Conservation (phyloP, 2,797 vertebrate species). For the Cryptoprocta ferox region DNA sequence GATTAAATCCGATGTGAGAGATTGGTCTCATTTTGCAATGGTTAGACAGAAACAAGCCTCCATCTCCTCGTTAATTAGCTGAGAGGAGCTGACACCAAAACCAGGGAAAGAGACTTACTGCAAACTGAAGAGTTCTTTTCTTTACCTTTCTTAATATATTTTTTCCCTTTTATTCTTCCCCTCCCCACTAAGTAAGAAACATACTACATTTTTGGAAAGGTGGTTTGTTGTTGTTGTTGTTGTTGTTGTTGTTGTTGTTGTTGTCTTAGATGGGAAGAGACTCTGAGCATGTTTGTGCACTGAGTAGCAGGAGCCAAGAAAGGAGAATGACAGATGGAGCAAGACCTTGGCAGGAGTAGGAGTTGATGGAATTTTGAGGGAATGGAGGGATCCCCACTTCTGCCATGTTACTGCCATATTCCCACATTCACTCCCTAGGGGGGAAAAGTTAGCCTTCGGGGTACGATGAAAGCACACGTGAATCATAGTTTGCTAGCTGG, state of each 20-base stretch:
- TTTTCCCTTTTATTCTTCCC: neutral
- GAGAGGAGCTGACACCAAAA: neutral
- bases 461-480: neutral
- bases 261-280: neutral
- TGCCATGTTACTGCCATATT: neutral
- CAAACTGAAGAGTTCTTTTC: neutral
- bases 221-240: rapidly evolving
- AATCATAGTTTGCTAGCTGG: neutral
- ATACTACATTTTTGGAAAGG: neutral
- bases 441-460: neutral
- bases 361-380: neutral
- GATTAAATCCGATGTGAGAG: neutral
- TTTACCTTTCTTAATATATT: neutral
- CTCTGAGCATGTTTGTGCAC: neutral
- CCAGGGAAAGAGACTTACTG: neutral
- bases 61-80: neutral
- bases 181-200: neutral
- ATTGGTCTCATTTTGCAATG: neutral
- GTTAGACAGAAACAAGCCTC: neutral
- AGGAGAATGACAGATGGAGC: slow-evolving; percentile 36
- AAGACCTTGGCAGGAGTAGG: slow-evolving; percentile 52
- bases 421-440: neutral
- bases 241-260: rapidly evolving
- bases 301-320: neutral
- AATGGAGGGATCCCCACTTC: neutral